Conservation (phyloP, 2,113 vertebrate species). For the Gulo gulo region DNA sequence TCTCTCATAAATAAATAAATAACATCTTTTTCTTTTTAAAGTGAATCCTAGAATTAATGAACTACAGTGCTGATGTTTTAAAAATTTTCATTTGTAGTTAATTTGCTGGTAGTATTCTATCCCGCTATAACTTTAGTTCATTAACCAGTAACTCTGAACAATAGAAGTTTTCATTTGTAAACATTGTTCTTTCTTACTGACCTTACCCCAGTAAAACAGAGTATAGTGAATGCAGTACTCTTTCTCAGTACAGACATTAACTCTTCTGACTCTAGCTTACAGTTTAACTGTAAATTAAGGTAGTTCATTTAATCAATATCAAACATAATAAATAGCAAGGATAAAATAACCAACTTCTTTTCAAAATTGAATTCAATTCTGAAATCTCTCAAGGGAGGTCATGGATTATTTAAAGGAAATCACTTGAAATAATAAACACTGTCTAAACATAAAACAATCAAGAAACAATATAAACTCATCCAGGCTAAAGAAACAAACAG, state of each 20-base stretch:
- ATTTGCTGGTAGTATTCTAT: neutral
- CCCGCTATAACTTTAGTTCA: neutral
- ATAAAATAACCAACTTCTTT: conserved; percentile 45
- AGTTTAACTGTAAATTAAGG: neutral
- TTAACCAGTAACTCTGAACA: neutral
- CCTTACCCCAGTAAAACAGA: neutral
- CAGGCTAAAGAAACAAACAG: conserved; percentile 60
- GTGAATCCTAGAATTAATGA: neutral
- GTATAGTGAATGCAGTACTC: neutral
- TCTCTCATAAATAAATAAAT: neutral
- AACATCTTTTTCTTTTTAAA: neutral
- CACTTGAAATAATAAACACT: conserved; percentile 59
- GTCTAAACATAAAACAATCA: conserved; percentile 44
- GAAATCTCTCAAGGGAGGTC: conserved; percentile 38
- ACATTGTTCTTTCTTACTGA: neutral
- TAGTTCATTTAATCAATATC: conserved; percentile 16
- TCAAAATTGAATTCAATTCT: conserved; percentile 37
- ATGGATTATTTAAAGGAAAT: conserved; percentile 64
- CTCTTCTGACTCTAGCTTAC: neutral
- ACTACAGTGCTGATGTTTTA: neutral
- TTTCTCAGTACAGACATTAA: neutral
- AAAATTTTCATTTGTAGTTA: neutral
- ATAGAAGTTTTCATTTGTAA: conserved; percentile 6
- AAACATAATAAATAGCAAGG: neutral
- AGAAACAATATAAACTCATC: conserved; percentile 45